Base-by-base conservation (phyloP, 1,140 invertebrate genomes). In the Drosophila fuyamai region DNA sequence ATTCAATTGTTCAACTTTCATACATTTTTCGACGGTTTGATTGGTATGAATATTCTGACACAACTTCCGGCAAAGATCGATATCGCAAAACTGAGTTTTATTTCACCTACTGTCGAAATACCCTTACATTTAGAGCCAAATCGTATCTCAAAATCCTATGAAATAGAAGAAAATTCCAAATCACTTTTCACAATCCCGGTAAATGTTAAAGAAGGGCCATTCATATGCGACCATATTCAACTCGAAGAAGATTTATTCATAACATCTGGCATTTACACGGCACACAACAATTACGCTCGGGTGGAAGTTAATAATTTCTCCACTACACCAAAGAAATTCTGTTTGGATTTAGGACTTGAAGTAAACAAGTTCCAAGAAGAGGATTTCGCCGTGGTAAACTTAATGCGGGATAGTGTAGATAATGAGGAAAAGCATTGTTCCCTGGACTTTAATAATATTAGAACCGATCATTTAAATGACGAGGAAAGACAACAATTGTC, bases 281-380 rank as follows among this genome's bases (percentile, higher is more conserved):
- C n/a, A n/a, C n/a, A n/a, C n/a, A n/a, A n/a, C n/a, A n/a, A n/a
- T n/a, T n/a, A n/a, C n/a, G n/a, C n/a, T n/a, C n/a, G n/a, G n/a
- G 8, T 54, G 23, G 16, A 54, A 51, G 38, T 54, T 5, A 54
- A 54, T 9, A 38, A 54, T 38, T 54, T 54, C 29, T 35, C 14
- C 9, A 16, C n/a, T n/a, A 51, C 29, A 9, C 13, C 48, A 35
- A 51, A 35, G 48, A 51, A 51, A 51, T 51, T 51, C 48, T 51
- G 48, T 10, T 51, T 51, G 36, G 16, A 55, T n/a, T 40, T 35
- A 7, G 36, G 13, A 38, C 36, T 55, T 23, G 7, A 53, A 16
- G 51, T 53, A 27, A n/a, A 38, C 32, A 50, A 50, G 23, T 29
- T 50, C 27, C 14, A 50, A 16, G 29, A 51, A 32, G 48, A 51